Percentiles rank a stretch among this genome's conserved stretches.
phyloP scores from a whole-genome alignment of 2,888 invertebrate species.

The Lasioglossum zephyrum region DNA sequence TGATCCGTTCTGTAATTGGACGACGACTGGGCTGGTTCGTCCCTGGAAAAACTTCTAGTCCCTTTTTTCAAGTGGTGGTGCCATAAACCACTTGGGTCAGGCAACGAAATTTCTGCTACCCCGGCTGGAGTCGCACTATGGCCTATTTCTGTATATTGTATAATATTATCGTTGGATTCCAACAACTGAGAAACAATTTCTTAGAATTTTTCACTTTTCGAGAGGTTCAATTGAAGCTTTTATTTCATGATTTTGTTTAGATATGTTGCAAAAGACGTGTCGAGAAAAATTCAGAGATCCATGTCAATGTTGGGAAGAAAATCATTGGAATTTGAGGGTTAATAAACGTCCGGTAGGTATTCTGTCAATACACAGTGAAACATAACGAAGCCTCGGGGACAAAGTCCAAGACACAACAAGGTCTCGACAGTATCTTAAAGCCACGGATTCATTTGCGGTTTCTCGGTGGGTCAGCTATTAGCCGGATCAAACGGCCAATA shows the following conservation, averaged over 20 bases:
- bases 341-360: not conserved
- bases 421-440: not conserved
- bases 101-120: too few species aligned
- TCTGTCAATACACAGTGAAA: not conserved
- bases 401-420: not conserved
- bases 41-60: too few species aligned
- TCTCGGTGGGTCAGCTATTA: slow-evolving; percentile 37
- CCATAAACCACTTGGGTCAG: too few species aligned
- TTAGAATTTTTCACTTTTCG: not conserved
- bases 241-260: not conserved
- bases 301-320: not conserved
- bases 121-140: too few species aligned
- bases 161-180: too few species aligned
- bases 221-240: not conserved
- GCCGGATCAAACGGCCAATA: slow-evolving; percentile 30
- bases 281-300: not conserved
- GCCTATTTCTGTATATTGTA: too few species aligned
- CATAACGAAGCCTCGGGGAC: not conserved
- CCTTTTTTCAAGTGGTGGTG: too few species aligned
- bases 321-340: not conserved
- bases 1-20: too few species aligned
- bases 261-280: not conserved
- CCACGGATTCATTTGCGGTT: not conserved
- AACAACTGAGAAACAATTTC: not conserved
- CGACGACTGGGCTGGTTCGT: too few species aligned